Conservation (phyloP, 2,888 invertebrate species). For the Pseudococcus viburni region DNA sequence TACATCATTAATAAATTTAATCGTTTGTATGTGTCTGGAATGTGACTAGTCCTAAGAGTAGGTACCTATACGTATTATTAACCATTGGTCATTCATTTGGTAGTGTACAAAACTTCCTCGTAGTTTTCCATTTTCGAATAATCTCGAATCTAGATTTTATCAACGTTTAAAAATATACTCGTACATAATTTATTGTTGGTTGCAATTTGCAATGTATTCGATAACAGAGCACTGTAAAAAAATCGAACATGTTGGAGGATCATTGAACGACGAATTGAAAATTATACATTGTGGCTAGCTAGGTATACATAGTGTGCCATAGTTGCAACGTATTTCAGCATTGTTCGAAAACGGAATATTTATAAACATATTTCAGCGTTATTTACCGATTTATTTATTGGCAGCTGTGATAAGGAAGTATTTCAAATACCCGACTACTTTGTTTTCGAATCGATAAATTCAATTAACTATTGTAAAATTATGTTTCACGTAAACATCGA, state of each 20-base stretch:
- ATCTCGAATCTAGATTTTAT: not conserved
- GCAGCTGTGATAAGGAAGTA: constrained; percentile 38
- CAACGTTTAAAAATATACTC: not conserved
- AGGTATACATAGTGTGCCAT: not conserved
- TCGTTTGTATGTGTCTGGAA: not conserved
- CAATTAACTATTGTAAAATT: constrained; percentile 11
- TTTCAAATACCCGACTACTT: not conserved
- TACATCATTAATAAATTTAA: not conserved
- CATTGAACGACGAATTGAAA: not conserved
- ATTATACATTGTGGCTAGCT: not conserved
- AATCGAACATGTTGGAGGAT: not conserved
- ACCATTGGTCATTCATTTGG: not conserved
- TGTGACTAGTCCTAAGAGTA: not conserved
- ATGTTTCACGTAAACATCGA: constrained; percentile 13
- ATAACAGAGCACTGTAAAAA: constrained; percentile 3
- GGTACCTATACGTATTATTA: not conserved
- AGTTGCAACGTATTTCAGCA: not conserved
- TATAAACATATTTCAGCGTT: not conserved
- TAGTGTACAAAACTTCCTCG: not conserved
- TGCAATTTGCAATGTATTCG: not conserved
- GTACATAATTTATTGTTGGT: not conserved
- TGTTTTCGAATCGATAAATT: constrained; percentile 34
- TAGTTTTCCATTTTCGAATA: not conserved
- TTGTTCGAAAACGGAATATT: not conserved
- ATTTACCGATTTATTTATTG: constrained; percentile 38